Evolutionary conservation across 2,888 invertebrate genomes (phyloP), one percentile per base, ranked within the genome.

Genomic region (Dryadula phaetusa): DNA sequence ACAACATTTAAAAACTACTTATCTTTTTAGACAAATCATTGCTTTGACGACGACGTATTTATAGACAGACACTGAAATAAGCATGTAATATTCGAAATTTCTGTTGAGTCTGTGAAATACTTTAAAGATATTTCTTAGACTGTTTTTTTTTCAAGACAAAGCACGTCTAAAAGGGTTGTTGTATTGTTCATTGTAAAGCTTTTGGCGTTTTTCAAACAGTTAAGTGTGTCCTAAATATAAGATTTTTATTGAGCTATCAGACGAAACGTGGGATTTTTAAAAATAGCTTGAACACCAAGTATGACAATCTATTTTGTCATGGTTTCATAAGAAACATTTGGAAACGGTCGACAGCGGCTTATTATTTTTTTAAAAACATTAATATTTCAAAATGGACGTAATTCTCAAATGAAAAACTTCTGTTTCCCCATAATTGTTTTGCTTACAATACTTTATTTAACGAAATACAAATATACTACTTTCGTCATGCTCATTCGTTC

Each of bases 291-390:
- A 37, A 37, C 46, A 34, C 37, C 47, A 56, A 64, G 56, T 56
- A 46, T 47, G 56, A 64, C 64, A 56, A 47, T 56, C 37, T 64
- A 53, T 56, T 64, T 56, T 37, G 47, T 47, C 56, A 56, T 56
- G 47, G 46, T 64, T 64, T 64, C 64, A 56, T 56, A 56, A 64
- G 32, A 54, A 56, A 56, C 16, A 37, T 56, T 64, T 47, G 16
- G 64, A 64, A 64, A 56, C 64, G 46, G 46, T 56, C 54, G 25
- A 56, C 54, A 56, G 34, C 46, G 37, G 32, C 34, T 56, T 37
- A 46, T 56, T 64, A 56, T 44, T 54, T 44, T n/a, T 46, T 56
- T 37, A 46, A 46, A 37, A 52, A 40, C 46, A 56, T 56, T 34
- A 54, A 64, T 46, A 56, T 56, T 56, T 34, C 46, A 56, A 64